Evolutionary conservation across 2,797 vertebrate genomes (phyloP), one percentile per base, ranked within the genome.

Genomic region (Cetoscarus ocellatus): DNA sequence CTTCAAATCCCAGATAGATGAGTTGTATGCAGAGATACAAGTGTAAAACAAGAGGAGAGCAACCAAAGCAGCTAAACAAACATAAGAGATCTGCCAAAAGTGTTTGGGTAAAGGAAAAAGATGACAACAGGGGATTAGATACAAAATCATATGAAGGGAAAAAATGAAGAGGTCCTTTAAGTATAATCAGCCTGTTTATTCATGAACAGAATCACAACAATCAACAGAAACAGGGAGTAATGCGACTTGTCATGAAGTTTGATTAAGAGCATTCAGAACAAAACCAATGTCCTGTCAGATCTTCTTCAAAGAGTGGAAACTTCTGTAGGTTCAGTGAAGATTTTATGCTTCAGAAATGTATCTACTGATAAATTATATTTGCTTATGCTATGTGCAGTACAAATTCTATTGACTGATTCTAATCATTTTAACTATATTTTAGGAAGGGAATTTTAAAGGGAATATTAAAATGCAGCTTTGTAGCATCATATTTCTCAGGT

Each of bases 1-100:
- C 77, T 99, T 99, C 92, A 92, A 94, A 82, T 70, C 94, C 38
- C 95, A 97, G 88, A 96, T 99, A 59, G 93, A 97, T 10, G 91
- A 96, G 90, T 93, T 99, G 11, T 99, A 98, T 73, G 86, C 95
- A 19, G 94, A 90, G 49, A 93, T 95, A 85, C 93, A 94, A 62
- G 92, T 95, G 84, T 99, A 86, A 56, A 12, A 43, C 11, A 4
- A 49, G 35, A 12, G 13, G 8, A 3, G 19, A 15, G 12, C 10
- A 15, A 49, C 13, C 0, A 39, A 18, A 36, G 10, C 8, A 8
- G 38, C 56, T 10, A 7, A 51, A 15, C 5, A 11, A 6, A 47
- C 34, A 45, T 12, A 3, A 14, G 44, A 71, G 45, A 53, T 61
- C 42, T 14, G 8, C 53, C 35, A 62, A 59, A 70, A 5, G 14